These are phyloP conservation scores for Cosmopolites sordidus DNA, from an alignment of 2,888 invertebrate species.

Conservation along the genomic window DNA sequence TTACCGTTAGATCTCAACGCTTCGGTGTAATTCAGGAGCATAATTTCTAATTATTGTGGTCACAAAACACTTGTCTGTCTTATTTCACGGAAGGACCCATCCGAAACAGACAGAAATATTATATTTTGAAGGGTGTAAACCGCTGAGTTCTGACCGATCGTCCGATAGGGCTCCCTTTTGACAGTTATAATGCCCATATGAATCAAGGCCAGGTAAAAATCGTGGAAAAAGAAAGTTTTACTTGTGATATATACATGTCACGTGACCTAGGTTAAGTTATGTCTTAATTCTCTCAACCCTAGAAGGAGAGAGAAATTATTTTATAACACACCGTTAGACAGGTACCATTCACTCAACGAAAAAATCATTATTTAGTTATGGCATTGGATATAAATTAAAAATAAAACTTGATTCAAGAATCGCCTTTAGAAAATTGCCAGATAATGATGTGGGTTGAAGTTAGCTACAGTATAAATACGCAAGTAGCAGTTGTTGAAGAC, in stretches of 20 bases:
- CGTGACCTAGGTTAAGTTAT: constrained; percentile 17
- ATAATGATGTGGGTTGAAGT: no score
- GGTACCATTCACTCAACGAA: no score
- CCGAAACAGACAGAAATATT: constrained; percentile 31
- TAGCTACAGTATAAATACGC: no score
- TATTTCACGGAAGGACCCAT: constrained; percentile 31
- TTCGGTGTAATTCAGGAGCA: constrained; percentile 29
- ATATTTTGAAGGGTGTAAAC: constrained; percentile 29
- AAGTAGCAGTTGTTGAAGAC: no score
- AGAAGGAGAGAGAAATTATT: not conserved
- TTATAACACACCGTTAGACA: not conserved
- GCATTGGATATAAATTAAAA: no score
- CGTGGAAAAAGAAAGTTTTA: constrained; percentile 10
- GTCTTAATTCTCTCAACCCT: constrained; percentile 17
- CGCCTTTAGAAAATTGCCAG: no score
- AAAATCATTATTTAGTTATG: no score
- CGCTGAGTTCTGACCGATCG: constrained; percentile 22
- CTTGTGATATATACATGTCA: constrained; percentile 19
- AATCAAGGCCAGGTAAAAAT: constrained; percentile 29
- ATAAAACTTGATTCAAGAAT: no score
- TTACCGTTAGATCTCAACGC: constrained; percentile 22
- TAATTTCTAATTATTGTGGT: constrained; percentile 26
- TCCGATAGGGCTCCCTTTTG: constrained; percentile 34
- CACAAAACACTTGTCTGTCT: constrained; percentile 19
- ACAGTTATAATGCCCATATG: constrained; percentile 35